phyloP scores from a whole-genome alignment of 2,113 vertebrate species.

The Odobenus rosmarus region DNA sequence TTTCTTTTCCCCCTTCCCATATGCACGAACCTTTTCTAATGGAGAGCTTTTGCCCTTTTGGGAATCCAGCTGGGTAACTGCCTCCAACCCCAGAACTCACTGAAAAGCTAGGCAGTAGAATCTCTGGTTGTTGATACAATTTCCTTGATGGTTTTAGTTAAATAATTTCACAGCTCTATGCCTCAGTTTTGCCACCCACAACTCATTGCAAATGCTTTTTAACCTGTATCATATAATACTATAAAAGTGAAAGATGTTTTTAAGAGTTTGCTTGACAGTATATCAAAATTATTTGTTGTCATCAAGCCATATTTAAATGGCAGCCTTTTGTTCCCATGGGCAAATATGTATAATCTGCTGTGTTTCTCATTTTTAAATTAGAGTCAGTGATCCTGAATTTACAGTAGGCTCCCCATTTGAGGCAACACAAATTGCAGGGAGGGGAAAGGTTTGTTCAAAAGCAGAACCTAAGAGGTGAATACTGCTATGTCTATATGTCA shows the following conservation, averaged over 20 bases:
- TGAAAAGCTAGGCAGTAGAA: background rate
- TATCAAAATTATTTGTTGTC: slow-evolving; percentile 16
- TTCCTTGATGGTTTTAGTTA: background rate
- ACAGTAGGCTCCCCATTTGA: background rate
- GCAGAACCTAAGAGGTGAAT: background rate
- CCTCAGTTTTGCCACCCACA: background rate
- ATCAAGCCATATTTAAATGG: background rate
- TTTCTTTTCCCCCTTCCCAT: background rate
- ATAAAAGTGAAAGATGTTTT: slow-evolving; percentile 15
- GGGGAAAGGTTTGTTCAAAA: background rate
- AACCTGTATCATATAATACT: background rate
- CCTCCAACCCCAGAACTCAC: background rate
- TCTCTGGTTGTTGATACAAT: background rate
- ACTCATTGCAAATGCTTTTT: slow-evolving; percentile 8
- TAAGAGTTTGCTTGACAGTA: background rate
- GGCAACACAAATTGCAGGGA: background rate
- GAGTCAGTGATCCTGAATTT: background rate
- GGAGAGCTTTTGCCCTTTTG: background rate
- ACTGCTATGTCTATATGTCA: background rate
- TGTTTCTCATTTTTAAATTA: background rate
- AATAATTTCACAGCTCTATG: background rate
- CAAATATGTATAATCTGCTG: background rate
- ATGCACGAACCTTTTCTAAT: background rate
- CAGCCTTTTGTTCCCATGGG: background rate
- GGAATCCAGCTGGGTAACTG: background rate